Base-by-base conservation (phyloP, 2,888 invertebrate species). In the Eristalinus aeneus region DNA sequence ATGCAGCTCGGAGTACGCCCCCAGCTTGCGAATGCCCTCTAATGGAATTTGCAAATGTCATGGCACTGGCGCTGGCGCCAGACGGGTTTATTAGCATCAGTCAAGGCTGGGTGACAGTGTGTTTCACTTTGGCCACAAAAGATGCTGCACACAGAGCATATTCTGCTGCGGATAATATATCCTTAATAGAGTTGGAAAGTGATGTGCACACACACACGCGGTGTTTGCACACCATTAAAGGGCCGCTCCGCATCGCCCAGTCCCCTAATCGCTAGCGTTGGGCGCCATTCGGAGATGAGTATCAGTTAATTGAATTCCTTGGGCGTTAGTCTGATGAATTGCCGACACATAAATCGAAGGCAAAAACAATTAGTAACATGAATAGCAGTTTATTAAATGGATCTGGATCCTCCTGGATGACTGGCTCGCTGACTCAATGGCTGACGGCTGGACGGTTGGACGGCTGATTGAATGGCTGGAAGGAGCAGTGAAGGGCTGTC, bases 31-130 rank as follows among this genome's bases (percentile, higher is more conserved):
- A 64, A 27, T 61, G 64, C 36, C 58, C 65, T 72, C 77, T 86
- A 86, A 86, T 86, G 86, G 86, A 86, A 86, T 86, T 82, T 86
- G 86, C 86, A 82, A 86, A 86, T 86, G 82, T 86, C 86, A 86
- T 86, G 73, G 65, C 85, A 81, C 88, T 77, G 87, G 75, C 88
- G 77, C 88, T 77, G 87, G 75, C 88, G 77, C 75, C 88, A 89
- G 90, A 90, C 90, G 90, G 88, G 89, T 91, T 91, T 91, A 91
- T 92, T 92, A 91, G 91, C 91, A 90, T 90, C 90, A 90, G 90
- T 91, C 91, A 86, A 56, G 86, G 23, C 69, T 73, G 77, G 77
- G 54, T 85, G 81, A 81, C 85, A 81, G 80, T 80, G 65, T 80
- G 77, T 56, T n/a, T 83, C 77, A 72, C 76, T 39, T 69, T 64